phyloP scores from a whole-genome alignment of 2,888 invertebrate genomes.

The Linnaemya tessellans region DNA sequence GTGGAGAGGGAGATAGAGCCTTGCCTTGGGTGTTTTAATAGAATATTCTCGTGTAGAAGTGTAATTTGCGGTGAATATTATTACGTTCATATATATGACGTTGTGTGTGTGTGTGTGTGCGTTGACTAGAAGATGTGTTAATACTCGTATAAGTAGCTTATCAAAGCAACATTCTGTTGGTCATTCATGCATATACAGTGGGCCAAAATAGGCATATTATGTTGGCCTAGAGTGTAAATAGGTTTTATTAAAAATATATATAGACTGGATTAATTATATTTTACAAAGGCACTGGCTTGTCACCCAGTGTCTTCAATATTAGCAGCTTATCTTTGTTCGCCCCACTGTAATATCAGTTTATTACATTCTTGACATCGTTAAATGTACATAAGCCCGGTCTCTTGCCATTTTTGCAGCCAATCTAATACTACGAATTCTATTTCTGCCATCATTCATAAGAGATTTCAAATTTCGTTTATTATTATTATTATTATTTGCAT shows the following conservation, averaged over 20 bases:
- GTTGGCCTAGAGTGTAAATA: background rate
- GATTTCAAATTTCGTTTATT: constrained; percentile 34
- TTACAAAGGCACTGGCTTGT: too few relatives aligned
- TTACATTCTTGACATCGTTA: constrained; percentile 48
- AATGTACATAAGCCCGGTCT: constrained; percentile 8
- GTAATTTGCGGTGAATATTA: background rate
- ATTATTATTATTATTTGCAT: constrained; percentile 29
- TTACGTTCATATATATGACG: background rate
- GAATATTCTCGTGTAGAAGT: background rate
- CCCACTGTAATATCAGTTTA: constrained; percentile 28
- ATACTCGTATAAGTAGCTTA: constrained; percentile 42
- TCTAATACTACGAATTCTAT: background rate
- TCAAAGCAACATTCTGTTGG: constrained; percentile 44
- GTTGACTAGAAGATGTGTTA: constrained; percentile 24
- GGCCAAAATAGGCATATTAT: background rate
- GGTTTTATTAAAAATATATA: too few relatives aligned
- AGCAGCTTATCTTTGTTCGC: too few relatives aligned
- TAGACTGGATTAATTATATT: too few relatives aligned
- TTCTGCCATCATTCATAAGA: constrained; percentile 12
- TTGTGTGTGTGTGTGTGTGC: background rate
- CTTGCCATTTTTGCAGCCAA: background rate
- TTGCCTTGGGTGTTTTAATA: constrained; percentile 3
- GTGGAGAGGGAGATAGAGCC: background rate
- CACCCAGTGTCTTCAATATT: too few relatives aligned
- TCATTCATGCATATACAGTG: constrained; percentile 35